Evolutionary conservation across 2,797 vertebrate genomes (phyloP), one percentile per base, ranked within the genome.

Genomic region (Pangasius mekongensis): DNA sequence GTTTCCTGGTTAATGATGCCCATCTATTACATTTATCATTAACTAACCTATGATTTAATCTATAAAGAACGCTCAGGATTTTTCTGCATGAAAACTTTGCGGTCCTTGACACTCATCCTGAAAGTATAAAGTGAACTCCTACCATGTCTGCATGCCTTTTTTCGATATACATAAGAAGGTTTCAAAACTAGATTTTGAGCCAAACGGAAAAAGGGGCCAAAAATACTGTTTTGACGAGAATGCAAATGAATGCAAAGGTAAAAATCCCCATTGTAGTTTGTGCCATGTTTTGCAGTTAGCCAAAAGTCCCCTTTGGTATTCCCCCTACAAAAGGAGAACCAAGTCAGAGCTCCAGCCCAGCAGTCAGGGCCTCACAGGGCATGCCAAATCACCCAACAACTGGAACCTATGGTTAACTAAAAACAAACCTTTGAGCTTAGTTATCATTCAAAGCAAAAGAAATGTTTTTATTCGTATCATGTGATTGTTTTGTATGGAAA

Each of bases 201-300:
- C 89, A 87, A 91, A 86, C 82, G 85, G 86, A 84, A 91, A 87
- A 89, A 77, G 33, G 80, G 80, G 69, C 82, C 86, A 82, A 89
- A 84, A 90, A 89, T 88, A 90, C 88, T 93, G 90, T 93, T 94
- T 94, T 94, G 90, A 92, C 92, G 92, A 52, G 52, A 90, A 94
- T 94, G 94, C 90, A 95, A 94, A 95, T 93, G 3, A 93, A 93
- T 94, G 92, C 91, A 94, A 93, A 94, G 91, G 93, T 93, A 89
- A 94, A 95, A 95, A 91, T 94, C 93, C 94, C 94, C 93, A 91
- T 88, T 92, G 86, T 85, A 86, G 86, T 58, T 84, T 89, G 64
- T 43, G 67, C 85, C 69, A 84, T 92, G 92, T 91, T 92, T 91
- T 92, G 89, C 69, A 88, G 73, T 76, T 84, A 90, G 88, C 84